A percentile compares a stretch with the other conserved stretches of the same genome.
Evolutionary conservation across 2,113 vertebrate species (phyloP).

Genomic region (Microtus pennsylvanicus): DNA sequence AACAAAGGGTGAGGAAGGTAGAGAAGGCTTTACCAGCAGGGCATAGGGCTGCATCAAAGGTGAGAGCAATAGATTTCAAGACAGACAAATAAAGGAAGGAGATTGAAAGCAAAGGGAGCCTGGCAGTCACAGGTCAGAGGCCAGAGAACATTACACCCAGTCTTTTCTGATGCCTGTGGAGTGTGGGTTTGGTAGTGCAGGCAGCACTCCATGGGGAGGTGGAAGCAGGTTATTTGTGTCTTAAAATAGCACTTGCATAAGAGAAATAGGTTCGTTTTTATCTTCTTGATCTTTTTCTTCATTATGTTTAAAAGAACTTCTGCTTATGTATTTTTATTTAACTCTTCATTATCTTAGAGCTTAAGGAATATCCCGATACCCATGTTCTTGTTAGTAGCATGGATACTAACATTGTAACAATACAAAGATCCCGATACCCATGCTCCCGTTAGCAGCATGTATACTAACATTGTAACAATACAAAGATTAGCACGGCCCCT

Average conservation of each 20-base stretch:
- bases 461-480: too few species aligned
- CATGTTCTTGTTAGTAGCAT: too few species aligned
- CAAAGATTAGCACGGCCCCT: too few species aligned
- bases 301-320: conserved; percentile 10
- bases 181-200: not conserved
- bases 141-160: not conserved
- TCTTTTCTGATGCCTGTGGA: not conserved
- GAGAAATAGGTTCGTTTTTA: not conserved
- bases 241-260: not conserved
- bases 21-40: not conserved
- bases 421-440: too few species aligned
- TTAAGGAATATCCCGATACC: not conserved
- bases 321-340: not conserved
- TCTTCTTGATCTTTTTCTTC: not conserved
- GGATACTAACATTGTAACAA: too few species aligned
- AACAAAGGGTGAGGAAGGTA: not conserved
- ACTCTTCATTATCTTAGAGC: conserved; percentile 1
- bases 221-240: not conserved
- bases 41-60: not conserved
- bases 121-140: not conserved
- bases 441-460: too few species aligned
- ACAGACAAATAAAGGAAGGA: not conserved
- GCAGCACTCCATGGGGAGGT: not conserved
- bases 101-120: not conserved
- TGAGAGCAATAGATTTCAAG: not conserved